These are phyloP conservation scores for Dilophus febrilis DNA, from an alignment of 2,888 invertebrate genomes.

Conservation along the genomic window DNA sequence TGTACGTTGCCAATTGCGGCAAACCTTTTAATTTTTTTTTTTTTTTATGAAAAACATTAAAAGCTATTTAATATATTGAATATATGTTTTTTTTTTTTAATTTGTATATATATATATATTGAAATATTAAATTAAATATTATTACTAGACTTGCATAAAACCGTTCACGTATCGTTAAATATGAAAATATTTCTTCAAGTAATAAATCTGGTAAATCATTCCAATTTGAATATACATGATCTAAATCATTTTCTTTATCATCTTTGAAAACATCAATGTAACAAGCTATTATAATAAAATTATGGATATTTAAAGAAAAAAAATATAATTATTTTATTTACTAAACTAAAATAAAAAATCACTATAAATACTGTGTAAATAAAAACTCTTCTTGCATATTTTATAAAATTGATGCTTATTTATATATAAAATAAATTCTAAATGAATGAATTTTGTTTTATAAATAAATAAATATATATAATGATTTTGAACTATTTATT, in stretches of 20 bases:
- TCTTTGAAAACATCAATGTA: no score
- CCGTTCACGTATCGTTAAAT: constrained; percentile 47
- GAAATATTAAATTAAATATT: constrained; percentile 16
- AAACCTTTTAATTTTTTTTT: constrained; percentile 19
- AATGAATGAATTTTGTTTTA: no score
- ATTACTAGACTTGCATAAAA: constrained; percentile 60
- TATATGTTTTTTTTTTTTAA: neutral
- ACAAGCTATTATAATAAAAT: no score
- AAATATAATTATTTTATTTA: no score
- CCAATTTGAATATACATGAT: constrained; percentile 39
- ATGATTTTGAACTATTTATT: no score
- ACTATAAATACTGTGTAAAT: no score
- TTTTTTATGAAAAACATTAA: neutral
- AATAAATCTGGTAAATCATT: constrained; percentile 50
- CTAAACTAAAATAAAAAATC: no score
- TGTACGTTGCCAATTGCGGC: constrained; percentile 42
- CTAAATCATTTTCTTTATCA: constrained; percentile 21
- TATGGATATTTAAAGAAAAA: no score
- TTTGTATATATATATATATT: neutral
- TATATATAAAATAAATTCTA: no score
- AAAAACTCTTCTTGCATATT: no score
- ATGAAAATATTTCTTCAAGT: constrained; percentile 52
- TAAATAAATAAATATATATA: no score
- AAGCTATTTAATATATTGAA: neutral
- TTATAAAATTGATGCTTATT: no score